Percentiles rank a stretch among this genome's conserved stretches.
Evolutionary conservation across 2,888 invertebrate species (phyloP).

Genomic region (Orchestes rusci): DNA sequence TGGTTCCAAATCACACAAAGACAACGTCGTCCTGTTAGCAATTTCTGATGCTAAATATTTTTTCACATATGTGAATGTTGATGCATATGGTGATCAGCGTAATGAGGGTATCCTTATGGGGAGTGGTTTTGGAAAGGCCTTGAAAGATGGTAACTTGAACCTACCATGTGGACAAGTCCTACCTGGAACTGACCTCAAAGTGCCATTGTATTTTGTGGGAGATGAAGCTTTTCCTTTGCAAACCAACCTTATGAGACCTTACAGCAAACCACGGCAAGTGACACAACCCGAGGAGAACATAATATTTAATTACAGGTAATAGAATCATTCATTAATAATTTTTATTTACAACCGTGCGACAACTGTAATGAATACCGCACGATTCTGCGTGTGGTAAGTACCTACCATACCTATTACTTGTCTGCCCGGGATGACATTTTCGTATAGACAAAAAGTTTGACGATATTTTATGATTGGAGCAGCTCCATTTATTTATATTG

Average conservation of each 20-base stretch:
- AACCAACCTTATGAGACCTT: slow-evolving; percentile 22
- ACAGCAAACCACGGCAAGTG: slow-evolving; percentile 18
- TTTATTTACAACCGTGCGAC: no score
- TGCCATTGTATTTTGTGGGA: slow-evolving; percentile 9
- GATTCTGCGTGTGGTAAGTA: no score
- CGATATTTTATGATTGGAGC: no score
- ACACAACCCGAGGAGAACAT: no score
- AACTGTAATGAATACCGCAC: no score
- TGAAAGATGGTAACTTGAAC: neutral
- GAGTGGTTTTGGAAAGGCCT: neutral
- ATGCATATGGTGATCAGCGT: slow-evolving; percentile 13
- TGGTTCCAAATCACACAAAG: neutral
- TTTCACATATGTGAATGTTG: slow-evolving; percentile 12
- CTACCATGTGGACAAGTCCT: neutral
- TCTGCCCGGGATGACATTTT: no score
- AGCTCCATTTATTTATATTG: no score
- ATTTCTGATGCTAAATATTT: slow-evolving; percentile 13
- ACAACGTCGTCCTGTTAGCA: slow-evolving; percentile 4
- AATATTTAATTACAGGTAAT: no score
- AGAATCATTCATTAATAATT: no score
- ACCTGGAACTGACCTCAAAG: neutral
- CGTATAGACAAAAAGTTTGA: no score
- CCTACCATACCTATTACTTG: no score
- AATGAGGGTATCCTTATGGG: slow-evolving; percentile 3
- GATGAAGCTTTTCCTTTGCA: slow-evolving; percentile 18